A percentile compares a stretch with the other conserved stretches of the same genome.
Evolutionary conservation across 2,113 vertebrate genomes (phyloP).

Genomic region (Entomyzon cyanotis): DNA sequence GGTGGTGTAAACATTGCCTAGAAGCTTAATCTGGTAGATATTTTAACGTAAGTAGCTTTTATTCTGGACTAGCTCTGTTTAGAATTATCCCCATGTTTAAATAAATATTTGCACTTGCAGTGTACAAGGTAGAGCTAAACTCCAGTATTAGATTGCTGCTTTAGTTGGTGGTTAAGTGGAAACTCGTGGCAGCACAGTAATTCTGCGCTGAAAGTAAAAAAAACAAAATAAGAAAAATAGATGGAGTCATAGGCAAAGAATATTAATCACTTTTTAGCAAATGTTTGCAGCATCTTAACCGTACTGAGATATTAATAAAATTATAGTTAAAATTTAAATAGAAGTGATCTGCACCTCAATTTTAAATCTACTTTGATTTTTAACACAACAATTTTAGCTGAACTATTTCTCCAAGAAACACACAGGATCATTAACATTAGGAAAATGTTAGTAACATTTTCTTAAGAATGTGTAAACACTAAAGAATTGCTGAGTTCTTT

Average conservation of each 20-base stretch:
- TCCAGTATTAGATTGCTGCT: not conserved
- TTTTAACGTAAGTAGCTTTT: not conserved
- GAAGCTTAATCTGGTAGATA: not conserved
- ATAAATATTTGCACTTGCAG: not conserved
- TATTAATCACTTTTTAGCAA: not conserved
- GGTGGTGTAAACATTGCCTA: not conserved
- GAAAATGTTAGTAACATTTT: not conserved
- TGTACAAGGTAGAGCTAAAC: not conserved
- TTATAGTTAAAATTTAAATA: not conserved
- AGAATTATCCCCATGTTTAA: not conserved
- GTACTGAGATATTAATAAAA: not conserved
- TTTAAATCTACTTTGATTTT: not conserved
- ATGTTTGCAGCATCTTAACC: not conserved
- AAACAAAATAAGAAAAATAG: not conserved
- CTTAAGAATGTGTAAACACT: not conserved
- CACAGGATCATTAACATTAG: not conserved
- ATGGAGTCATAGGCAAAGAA: not conserved
- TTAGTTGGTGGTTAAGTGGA: not conserved
- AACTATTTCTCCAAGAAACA: not conserved
- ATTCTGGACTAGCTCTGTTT: not conserved
- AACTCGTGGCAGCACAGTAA: not conserved
- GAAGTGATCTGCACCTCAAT: not conserved
- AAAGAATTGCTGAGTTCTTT: not conserved
- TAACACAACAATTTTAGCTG: not conserved
- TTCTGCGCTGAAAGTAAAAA: not conserved